Conservation (phyloP, 2,888 invertebrate genomes). For the Caenorhabditis imperialis region DNA sequence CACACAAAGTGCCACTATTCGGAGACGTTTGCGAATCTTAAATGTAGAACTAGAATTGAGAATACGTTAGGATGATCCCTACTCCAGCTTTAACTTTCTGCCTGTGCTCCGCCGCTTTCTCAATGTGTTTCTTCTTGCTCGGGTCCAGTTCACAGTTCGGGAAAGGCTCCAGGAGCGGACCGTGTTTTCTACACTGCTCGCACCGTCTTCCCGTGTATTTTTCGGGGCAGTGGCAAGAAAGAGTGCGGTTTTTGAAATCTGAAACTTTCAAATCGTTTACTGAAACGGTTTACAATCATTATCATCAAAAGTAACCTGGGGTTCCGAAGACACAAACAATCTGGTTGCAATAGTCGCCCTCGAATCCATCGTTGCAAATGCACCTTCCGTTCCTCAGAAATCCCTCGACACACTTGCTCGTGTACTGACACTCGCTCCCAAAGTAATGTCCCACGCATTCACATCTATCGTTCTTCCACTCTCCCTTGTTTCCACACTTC, state of each 20-base stretch:
- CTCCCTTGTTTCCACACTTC: conserved; percentile 73
- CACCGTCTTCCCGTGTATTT: conserved; percentile 71
- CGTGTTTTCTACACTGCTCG: conserved; percentile 63
- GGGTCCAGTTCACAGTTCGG: conserved; percentile 82
- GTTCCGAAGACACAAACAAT: conserved; percentile 74
- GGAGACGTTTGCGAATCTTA: conserved; percentile 34
- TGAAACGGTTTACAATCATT: too few relatives aligned
- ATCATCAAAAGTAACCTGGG: conserved; percentile 44
- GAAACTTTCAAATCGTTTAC: too few relatives aligned
- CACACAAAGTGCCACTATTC: conserved; percentile 37
- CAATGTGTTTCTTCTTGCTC: conserved; percentile 63
- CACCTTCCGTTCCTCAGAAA: conserved; percentile 68
- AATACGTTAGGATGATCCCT: not conserved
- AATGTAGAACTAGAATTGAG: not conserved
- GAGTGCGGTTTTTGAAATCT: conserved; percentile 62
- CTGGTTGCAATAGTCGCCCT: conserved; percentile 74
- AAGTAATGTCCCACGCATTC: conserved; percentile 73
- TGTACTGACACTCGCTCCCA: conserved; percentile 75
- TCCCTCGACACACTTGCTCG: conserved; percentile 70
- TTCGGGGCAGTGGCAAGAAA: conserved; percentile 69
- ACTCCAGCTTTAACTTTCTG: conserved; percentile 27
- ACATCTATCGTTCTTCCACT: conserved; percentile 70
- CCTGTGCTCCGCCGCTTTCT: conserved; percentile 19
- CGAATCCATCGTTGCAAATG: conserved; percentile 69
- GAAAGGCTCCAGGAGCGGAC: conserved; percentile 48